Conservation (phyloP, 2,888 invertebrate species). For the Tenthredo mesomela region DNA sequence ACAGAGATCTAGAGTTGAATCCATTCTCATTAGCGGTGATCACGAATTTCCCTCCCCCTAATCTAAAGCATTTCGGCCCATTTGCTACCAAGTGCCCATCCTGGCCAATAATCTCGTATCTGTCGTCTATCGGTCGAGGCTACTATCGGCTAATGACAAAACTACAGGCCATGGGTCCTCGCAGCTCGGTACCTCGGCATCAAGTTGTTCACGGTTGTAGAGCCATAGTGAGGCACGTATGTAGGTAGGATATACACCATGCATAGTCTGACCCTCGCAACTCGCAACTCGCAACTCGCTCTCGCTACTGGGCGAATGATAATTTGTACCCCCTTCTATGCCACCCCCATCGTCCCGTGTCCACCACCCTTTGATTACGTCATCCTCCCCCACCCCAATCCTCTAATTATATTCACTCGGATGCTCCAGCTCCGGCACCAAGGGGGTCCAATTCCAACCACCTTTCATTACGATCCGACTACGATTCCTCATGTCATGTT, state of each 20-base stretch:
- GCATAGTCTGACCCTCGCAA: conserved; percentile 68
- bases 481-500: conserved; percentile 67
- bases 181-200: conserved; percentile 41
- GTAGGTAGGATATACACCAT: conserved; percentile 56
- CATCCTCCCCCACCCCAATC: conserved; percentile 68
- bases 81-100: conserved; percentile 76
- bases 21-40: conserved; percentile 46
- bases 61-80: conserved; percentile 64
- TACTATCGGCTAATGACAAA: conserved; percentile 77
- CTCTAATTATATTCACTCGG: conserved; percentile 78
- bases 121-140: conserved; percentile 72
- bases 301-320: conserved; percentile 74
- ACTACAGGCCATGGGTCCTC: conserved; percentile 74
- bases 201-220: conserved; percentile 41
- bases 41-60: conserved; percentile 42
- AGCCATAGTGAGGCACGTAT: conserved; percentile 7
- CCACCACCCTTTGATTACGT: conserved; percentile 53
- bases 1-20: conserved; percentile 43
- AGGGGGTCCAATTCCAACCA: conserved; percentile 77
- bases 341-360: conserved; percentile 55
- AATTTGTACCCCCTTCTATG: conserved; percentile 73
- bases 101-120: conserved; percentile 76
- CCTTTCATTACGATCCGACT: conserved; percentile 76
- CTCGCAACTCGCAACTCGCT: conserved; percentile 57
- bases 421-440: conserved; percentile 71